Evolutionary conservation across 2,888 invertebrate genomes (phyloP).

Genomic region (Drosophila lutescens): DNA sequence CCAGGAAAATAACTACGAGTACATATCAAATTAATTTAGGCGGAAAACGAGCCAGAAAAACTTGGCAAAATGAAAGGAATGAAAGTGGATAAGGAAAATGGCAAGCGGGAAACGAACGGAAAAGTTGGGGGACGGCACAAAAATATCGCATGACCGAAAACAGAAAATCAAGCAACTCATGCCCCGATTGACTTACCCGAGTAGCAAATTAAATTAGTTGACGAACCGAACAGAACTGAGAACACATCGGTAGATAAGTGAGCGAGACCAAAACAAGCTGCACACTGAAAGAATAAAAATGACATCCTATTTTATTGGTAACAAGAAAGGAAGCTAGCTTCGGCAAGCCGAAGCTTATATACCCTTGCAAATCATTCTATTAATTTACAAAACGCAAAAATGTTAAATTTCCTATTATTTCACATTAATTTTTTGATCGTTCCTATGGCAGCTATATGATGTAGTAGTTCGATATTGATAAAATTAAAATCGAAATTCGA

Average conservation of each 20-base stretch:
- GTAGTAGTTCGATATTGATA: too few relatives aligned
- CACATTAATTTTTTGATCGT: too few relatives aligned
- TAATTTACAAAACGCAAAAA: too few relatives aligned
- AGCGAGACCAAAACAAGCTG: constrained; percentile 9
- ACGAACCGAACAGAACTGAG: constrained; percentile 35
- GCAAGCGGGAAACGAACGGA: constrained; percentile 7
- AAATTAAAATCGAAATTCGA: too few relatives aligned
- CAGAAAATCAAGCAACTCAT: constrained; percentile 74
- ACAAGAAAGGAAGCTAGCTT: too few relatives aligned
- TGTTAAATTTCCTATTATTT: too few relatives aligned
- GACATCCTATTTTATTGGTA: too few relatives aligned
- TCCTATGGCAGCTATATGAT: too few relatives aligned
- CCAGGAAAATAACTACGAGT: constrained; percentile 26
- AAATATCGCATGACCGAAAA: constrained; percentile 75
- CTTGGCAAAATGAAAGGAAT: constrained; percentile 10
- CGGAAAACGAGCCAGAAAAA: constrained; percentile 61
- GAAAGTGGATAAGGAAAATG: constrained; percentile 22
- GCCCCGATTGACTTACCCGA: constrained; percentile 61
- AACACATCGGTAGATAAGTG: background rate
- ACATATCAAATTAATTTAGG: constrained; percentile 74
- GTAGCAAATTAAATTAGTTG: constrained; percentile 74
- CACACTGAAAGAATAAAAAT: background rate
- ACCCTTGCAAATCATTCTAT: too few relatives aligned
- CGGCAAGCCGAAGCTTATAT: too few relatives aligned
- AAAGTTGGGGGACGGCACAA: constrained; percentile 28